Conservation (phyloP, 2,888 invertebrate species). For the Desoria tigrina region DNA sequence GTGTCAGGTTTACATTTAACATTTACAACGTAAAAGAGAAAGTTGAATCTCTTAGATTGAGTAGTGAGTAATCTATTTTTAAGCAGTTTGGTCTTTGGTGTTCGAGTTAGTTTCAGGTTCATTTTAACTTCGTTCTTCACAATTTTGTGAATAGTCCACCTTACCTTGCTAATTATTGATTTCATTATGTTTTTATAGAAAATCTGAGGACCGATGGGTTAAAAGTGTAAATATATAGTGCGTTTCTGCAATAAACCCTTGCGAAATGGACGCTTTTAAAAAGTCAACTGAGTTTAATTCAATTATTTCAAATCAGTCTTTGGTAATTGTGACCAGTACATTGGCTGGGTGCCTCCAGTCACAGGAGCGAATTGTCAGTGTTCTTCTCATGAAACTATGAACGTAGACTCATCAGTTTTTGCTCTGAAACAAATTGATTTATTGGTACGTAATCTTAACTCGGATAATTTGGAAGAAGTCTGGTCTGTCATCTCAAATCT, state of each 20-base stretch:
- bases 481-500: constrained; percentile 45
- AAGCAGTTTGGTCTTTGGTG: too few species aligned
- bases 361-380: constrained; percentile 46
- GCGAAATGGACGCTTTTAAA: constrained; percentile 49
- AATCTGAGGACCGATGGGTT: constrained; percentile 28
- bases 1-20: too few species aligned
- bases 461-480: constrained; percentile 44
- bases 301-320: constrained; percentile 28
- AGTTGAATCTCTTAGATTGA: too few species aligned
- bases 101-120: too few species aligned
- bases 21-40: too few species aligned
- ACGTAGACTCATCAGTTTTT: constrained; percentile 62
- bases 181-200: too few species aligned
- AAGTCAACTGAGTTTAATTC: constrained; percentile 28
- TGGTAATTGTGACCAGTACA: constrained; percentile 10
- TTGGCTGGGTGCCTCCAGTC: constrained; percentile 45
- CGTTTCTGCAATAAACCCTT: constrained; percentile 19
- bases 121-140: too few species aligned
- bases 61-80: too few species aligned
- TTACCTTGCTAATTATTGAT: too few species aligned
- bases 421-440: constrained; percentile 62
- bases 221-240: constrained; percentile 20
- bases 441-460: constrained; percentile 60
- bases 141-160: too few species aligned
- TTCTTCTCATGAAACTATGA: constrained; percentile 57